Evolutionary conservation across 2,888 invertebrate species (phyloP).

Genomic region (Megastigmus dorsalis): DNA sequence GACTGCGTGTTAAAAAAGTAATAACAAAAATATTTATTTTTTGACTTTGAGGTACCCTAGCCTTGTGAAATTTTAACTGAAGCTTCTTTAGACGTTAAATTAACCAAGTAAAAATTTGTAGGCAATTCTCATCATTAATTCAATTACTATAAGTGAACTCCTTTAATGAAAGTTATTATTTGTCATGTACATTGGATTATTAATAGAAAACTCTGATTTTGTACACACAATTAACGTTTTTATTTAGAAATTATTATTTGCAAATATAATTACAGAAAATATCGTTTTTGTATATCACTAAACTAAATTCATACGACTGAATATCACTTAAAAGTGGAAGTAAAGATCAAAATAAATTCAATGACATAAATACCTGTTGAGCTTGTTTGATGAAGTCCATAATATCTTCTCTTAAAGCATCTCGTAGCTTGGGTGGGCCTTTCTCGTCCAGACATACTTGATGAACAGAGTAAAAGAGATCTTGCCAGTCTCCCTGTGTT

Average conservation of each 20-base stretch:
- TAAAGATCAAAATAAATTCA: background rate
- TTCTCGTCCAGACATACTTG: conserved; percentile 96
- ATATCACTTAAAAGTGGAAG: background rate
- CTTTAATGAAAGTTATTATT: too few species aligned
- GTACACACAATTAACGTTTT: too few species aligned
- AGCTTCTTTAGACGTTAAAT: too few species aligned
- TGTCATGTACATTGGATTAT: too few species aligned
- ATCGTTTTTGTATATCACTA: background rate
- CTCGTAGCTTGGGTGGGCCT: conserved; percentile 90
- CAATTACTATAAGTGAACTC: background rate
- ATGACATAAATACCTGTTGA: conserved; percentile 78
- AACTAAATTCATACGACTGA: too few species aligned
- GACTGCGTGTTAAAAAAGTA: too few species aligned
- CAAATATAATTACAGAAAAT: background rate
- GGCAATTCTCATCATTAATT: background rate
- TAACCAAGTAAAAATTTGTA: too few species aligned
- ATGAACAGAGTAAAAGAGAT: conserved; percentile 96
- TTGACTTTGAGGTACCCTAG: too few species aligned
- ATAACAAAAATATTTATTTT: too few species aligned
- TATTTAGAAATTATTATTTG: background rate
- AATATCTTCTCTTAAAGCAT: conserved; percentile 93
- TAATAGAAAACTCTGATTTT: too few species aligned
- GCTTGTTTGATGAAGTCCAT: conserved; percentile 96
- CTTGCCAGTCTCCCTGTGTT: conserved; percentile 97
- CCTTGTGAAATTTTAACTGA: too few species aligned